These are phyloP conservation scores for Agonopterix arenella DNA, from an alignment of 2,888 invertebrate genomes.

Conservation along the genomic window DNA sequence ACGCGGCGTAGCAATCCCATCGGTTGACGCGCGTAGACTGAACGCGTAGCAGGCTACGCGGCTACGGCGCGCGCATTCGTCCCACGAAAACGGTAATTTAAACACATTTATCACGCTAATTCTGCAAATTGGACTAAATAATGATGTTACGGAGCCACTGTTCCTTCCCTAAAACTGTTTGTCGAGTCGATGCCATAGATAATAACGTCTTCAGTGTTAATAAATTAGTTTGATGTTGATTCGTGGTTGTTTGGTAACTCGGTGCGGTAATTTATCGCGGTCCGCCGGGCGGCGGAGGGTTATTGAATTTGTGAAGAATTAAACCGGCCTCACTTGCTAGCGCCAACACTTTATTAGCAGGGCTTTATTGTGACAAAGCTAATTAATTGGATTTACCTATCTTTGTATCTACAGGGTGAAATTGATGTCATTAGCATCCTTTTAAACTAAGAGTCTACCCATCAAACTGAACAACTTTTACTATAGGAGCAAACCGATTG, in stretches of 20 bases:
- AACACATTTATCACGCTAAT: slow-evolving; percentile 72
- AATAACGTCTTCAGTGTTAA: slow-evolving; percentile 49
- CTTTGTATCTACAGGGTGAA: too few relatives aligned
- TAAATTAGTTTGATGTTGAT: slow-evolving; percentile 55
- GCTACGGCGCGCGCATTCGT: slow-evolving; percentile 66
- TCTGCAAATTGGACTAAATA: slow-evolving; percentile 72
- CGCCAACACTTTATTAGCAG: too few relatives aligned
- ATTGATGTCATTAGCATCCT: too few relatives aligned
- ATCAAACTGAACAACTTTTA: too few relatives aligned
- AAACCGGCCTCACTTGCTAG: slow-evolving; percentile 9
- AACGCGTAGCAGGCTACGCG: slow-evolving; percentile 34
- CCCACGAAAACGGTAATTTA: slow-evolving; percentile 64
- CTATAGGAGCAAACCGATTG: too few relatives aligned
- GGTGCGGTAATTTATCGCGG: slow-evolving; percentile 17
- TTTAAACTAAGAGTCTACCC: too few relatives aligned
- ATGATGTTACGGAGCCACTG: slow-evolving; percentile 55
- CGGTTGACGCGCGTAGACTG: slow-evolving; percentile 43
- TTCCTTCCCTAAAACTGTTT: slow-evolving; percentile 43
- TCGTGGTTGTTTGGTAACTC: slow-evolving; percentile 18
- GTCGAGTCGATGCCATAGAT: slow-evolving; percentile 45
- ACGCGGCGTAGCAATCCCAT: slow-evolving; percentile 25
- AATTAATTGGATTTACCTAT: too few relatives aligned
- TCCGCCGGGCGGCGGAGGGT: slow-evolving; percentile 19
- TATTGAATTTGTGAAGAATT: slow-evolving; percentile 28
- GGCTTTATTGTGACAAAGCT: too few relatives aligned